phyloP scores from a whole-genome alignment of 2,113 vertebrate species.

The Herpailurus yagouaroundi region DNA sequence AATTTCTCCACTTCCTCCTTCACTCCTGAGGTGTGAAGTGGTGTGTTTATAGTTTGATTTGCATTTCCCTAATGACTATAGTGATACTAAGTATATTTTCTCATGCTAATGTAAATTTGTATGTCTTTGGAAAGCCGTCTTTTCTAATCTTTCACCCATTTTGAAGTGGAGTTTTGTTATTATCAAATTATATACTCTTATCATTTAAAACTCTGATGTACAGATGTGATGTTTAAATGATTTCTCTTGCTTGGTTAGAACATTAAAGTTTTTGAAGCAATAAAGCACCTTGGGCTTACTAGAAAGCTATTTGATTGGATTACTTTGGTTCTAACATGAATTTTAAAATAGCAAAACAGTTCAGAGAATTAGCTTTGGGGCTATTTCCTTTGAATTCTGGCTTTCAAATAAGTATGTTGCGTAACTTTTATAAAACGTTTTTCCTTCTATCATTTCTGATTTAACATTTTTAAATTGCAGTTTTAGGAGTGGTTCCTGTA shows the following conservation, averaged over 20 bases:
- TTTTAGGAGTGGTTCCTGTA: not conserved
- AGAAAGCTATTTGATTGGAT: not conserved
- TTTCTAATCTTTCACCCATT: not conserved
- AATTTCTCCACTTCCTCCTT: not conserved
- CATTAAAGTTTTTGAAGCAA: not conserved
- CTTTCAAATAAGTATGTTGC: not conserved
- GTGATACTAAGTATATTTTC: not conserved
- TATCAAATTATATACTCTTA: not conserved
- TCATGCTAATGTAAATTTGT: not conserved
- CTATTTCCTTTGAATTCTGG: not conserved
- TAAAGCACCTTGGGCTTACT: not conserved
- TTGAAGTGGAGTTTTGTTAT: not conserved
- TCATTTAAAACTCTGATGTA: not conserved
- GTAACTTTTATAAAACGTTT: not conserved
- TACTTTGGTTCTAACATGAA: not conserved
- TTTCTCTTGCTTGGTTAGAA: not conserved
- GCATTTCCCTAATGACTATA: not conserved
- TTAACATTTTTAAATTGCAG: not conserved
- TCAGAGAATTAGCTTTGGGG: not conserved
- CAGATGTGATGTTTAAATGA: not conserved
- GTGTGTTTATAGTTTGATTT: not conserved
- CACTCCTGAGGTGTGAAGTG: not conserved
- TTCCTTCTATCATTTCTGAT: not conserved
- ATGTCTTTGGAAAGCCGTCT: not conserved
- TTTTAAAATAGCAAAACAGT: not conserved